Evolutionary conservation across 2,888 invertebrate genomes (phyloP), one percentile per base, ranked within the genome.

Genomic region (Chymomyza procnemis): DNA sequence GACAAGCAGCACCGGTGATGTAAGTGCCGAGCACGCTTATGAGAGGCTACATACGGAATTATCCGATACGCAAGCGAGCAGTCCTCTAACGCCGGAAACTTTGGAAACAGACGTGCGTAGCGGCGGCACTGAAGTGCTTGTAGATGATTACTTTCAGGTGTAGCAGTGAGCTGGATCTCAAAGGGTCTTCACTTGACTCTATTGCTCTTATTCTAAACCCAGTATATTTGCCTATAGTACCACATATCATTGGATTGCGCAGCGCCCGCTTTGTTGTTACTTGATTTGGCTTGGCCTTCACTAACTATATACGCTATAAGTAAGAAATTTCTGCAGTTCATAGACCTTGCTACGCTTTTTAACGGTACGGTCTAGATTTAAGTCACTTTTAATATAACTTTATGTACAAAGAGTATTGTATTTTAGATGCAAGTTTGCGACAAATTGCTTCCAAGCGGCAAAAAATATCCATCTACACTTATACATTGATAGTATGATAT

Each of bases 21-120:
- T 61, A 46, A 74, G 65, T 0, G 88, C 93, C 1, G 94, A 94
- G 61, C 94, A 95, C 60, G 95, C 95, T 0, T 95, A 95, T 69
- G 95, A 95, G 82, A 92, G 92, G 78, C 91, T 94, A 14, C 91
- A 92, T 54, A 91, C 90, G 22, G 92, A 91, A 22, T 74, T 85
- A 68, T 87, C 89, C 21, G 89, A 85, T 47, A 88, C 89, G n/a
- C 85, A 87, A 67, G 76, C 75, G 47, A 82, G 79, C 55, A 74
- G 72, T 50, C 73, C 77, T 46, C 52, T 78, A 18, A 75, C 77
- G 54, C 72, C 81, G 16, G 80, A 79, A 4, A n/a, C 70, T 57
- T 61, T 46, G 30, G 21, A 47, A 47, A 22, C 41, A 19, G 41
- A 30, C 5, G 61, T 56, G 55, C n/a, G n/a, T n/a, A 68, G 56